These are phyloP conservation scores for Strongylocentrotus purpuratus DNA, from an alignment of 35 echinoderm and acorn worm species.

Conservation along the genomic window DNA sequence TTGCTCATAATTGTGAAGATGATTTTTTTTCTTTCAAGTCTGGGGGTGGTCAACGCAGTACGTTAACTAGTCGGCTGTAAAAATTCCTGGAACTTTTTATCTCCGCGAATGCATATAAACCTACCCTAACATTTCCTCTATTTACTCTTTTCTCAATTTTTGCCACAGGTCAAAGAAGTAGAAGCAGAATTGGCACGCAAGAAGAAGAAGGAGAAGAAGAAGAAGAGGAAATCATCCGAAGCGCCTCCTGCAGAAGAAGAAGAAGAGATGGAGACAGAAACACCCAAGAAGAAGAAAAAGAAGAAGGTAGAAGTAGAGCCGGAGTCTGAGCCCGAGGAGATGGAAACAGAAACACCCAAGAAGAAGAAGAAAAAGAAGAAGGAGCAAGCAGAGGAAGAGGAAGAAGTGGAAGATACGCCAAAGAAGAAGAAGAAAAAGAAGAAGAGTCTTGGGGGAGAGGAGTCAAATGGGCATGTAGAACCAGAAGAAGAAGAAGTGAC, in stretches of 20 bases:
- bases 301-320: slow-evolving; percentile 51
- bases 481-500: neutral
- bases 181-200: slow-evolving; percentile 58
- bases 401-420: slow-evolving; percentile 17
- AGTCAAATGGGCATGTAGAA: neutral
- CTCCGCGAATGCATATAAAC: too few relatives aligned
- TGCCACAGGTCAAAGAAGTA: slow-evolving; percentile 32
- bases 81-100: too few relatives aligned
- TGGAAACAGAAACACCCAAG: slow-evolving; percentile 68
- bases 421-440: slow-evolving; percentile 44
- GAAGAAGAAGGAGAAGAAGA: slow-evolving; percentile 77
- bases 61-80: too few relatives aligned
- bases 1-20: too few relatives aligned
- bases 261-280: neutral
- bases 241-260: slow-evolving; percentile 16
- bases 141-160: neutral
- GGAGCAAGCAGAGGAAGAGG: slow-evolving; percentile 33
- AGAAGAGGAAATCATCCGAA: slow-evolving; percentile 31
- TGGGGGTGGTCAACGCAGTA: too few relatives aligned
- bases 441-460: slow-evolving; percentile 32
- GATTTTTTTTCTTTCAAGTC: too few relatives aligned
- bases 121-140: neutral
- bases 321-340: slow-evolving; percentile 33
- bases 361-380: slow-evolving; percentile 94
- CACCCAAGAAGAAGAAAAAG: slow-evolving; percentile 88